phyloP scores from a whole-genome alignment of 2,113 vertebrate species.

The Hypanus sabinus region DNA sequence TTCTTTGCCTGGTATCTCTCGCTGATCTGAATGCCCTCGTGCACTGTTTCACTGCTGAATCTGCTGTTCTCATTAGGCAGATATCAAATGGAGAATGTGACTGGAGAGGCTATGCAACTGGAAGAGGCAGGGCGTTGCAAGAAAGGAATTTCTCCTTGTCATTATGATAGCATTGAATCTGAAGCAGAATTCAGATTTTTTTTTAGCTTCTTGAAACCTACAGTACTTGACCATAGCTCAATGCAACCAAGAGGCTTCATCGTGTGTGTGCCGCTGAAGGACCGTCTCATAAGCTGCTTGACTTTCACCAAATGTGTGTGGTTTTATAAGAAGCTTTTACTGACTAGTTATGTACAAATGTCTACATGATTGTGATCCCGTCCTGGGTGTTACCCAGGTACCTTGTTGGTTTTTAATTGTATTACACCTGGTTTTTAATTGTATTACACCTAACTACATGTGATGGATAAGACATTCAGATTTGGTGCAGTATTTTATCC shows the following conservation, averaged over 20 bases:
- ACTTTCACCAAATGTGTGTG: background rate
- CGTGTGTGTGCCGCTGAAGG: no score
- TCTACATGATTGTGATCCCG: background rate
- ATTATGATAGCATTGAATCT: background rate
- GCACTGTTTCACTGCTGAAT: background rate
- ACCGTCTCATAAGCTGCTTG: background rate
- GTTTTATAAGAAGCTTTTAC: background rate
- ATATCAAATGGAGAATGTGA: background rate
- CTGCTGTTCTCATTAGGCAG: background rate
- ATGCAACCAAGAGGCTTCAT: no score
- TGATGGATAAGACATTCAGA: no score
- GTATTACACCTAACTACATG: background rate
- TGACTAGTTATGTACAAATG: background rate
- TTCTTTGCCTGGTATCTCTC: background rate
- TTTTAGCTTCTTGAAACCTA: background rate
- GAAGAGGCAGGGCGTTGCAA: background rate
- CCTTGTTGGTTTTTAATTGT: background rate
- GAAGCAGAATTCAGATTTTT: background rate
- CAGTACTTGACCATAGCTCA: no score
- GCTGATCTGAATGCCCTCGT: no score
- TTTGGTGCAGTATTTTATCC: no score
- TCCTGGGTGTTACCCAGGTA: background rate
- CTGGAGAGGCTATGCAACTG: background rate
- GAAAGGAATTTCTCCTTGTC: background rate
- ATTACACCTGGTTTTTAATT: background rate